Conservation (phyloP, 2,113 vertebrate genomes). For the Heterocephalus glaber region DNA sequence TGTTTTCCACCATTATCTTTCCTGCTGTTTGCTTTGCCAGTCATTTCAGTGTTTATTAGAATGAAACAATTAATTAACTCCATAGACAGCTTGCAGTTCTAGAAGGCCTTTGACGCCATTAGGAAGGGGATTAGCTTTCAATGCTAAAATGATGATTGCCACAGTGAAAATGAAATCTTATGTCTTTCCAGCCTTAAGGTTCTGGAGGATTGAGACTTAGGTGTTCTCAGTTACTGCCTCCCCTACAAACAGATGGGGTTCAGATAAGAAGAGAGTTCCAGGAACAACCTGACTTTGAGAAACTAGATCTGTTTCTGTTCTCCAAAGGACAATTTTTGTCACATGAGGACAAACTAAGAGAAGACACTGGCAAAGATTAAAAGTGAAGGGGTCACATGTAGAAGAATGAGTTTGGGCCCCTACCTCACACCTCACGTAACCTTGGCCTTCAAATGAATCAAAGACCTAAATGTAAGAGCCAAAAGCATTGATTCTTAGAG, state of each 20-base stretch:
- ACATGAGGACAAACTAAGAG: not conserved
- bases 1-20: not conserved
- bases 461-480: not conserved
- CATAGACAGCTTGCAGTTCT: not conserved
- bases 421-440: not conserved
- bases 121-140: not conserved
- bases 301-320: not conserved
- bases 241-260: not conserved
- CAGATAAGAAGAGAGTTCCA: not conserved
- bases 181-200: not conserved
- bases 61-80: not conserved
- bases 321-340: not conserved
- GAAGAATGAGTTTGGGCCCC: not conserved
- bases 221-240: not conserved
- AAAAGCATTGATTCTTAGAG: not conserved
- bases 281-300: not conserved
- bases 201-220: too few relatives aligned
- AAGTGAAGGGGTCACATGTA: not conserved
- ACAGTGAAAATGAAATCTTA: not conserved
- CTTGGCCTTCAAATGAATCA: not conserved
- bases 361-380: not conserved
- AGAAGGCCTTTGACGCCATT: not conserved
- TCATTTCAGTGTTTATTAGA: not conserved
- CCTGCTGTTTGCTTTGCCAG: not conserved
- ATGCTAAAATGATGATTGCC: not conserved